These are phyloP conservation scores for Ophiodon elongatus DNA, from an alignment of 2,113 vertebrate species.

Conservation along the genomic window DNA sequence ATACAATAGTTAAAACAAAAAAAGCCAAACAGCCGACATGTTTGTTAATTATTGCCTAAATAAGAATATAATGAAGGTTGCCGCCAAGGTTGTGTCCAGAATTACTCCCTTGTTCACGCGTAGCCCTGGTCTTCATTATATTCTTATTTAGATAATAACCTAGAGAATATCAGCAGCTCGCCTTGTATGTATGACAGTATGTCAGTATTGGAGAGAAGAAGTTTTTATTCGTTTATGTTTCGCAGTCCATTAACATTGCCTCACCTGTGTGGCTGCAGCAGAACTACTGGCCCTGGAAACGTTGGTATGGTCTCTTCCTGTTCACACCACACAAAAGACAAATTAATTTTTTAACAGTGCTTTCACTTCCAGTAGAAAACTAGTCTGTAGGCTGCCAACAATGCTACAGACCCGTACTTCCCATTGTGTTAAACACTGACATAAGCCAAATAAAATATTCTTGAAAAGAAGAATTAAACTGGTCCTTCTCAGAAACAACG, in stretches of 20 bases:
- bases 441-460: slow-evolving; percentile 48
- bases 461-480: slow-evolving; percentile 40
- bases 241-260: background rate
- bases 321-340: slow-evolving; percentile 33
- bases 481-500: slow-evolving; percentile 19
- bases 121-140: background rate
- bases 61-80: background rate
- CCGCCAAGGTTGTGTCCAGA: background rate
- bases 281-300: slow-evolving; percentile 30
- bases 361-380: background rate
- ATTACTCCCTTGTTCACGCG: background rate
- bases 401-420: slow-evolving; percentile 3
- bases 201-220: background rate
- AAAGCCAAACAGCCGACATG: background rate
- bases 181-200: background rate
- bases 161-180: background rate
- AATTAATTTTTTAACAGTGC: background rate
- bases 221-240: background rate
- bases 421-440: slow-evolving; percentile 26
- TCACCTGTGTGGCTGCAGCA: slow-evolving; percentile 65
- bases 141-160: background rate
- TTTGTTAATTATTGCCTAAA: background rate
- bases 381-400: background rate
- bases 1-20: background rate
- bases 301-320: slow-evolving; percentile 66